Evolutionary conservation across 2,797 vertebrate genomes (phyloP), one percentile per base, ranked within the genome.

Genomic region (Xiphorhynchus erythropygius): DNA sequence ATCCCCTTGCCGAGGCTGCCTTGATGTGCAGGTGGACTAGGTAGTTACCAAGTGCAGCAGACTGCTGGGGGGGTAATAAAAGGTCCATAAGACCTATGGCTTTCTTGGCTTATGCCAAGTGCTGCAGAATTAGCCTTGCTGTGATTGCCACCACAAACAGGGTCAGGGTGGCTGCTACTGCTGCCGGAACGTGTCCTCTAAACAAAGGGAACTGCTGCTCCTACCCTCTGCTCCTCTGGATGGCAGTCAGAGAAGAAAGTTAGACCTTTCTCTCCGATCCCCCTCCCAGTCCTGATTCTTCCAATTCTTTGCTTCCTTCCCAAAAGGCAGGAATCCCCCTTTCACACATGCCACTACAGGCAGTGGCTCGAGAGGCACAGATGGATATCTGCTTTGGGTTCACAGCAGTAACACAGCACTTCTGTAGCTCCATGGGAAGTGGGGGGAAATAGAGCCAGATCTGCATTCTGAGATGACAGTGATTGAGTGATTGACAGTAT

Each of bases 1-100:
- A 93, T 95, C 90, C 44, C 74, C 64, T 87, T 89, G 60, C 73
- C 13, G 17, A 84, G 47, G 35, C 52, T 30, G 74, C 41, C 73
- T 94, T 93, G 65, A 84, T 93, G 73, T 86, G 63, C 74, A 88
- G 63, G 71, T 89, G 75, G 84, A 71, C 87, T 46, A 42, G 44
- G n/a, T 37, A 69, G 80, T 89, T 91, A 93, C 46, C 90, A 52
- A 88, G 79, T 23, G 65, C 59, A 63, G 88, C 35, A 52, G 50
- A 33, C 85, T 94, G 74, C 77, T 79, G 65, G 23, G 68, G 49
- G 64, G 52, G 19, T 55, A 91, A 73, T 57, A 81, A 81, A 83
- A 89, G 24, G 52, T 85, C 67, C 67, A 30, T 6, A 94, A 94
- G 87, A 86, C 79, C 76, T 78, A 7, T 37, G 52, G 73, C 59